Evolutionary conservation across 2,113 vertebrate species (phyloP), one percentile per base, ranked within the genome.

Genomic region (Lampris megalopsis): DNA sequence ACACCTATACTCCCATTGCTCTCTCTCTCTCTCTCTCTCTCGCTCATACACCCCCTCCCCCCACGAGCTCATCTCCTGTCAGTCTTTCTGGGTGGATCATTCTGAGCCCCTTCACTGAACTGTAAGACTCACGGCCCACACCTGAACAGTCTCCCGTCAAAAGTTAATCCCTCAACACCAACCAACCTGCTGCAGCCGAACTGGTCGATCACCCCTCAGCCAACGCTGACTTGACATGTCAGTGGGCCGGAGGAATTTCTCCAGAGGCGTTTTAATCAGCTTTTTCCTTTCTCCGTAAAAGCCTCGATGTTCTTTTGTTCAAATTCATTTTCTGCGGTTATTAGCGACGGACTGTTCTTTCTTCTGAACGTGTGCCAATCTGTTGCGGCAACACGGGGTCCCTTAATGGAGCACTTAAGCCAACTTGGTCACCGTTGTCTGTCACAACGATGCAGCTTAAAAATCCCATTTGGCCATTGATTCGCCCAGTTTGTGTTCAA

Each of bases 291-390:
- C 59, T 63, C 65, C 61, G 57, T 61, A 59, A 50, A 5, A 68
- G 71, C 61, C 4, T 73, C 60, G 48, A 24, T 75, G 52, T 70
- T 79, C 48, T 0, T 2, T 78, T 65, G 59, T 81, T 87, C 80
- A 78, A 77, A 87, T 87, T 69, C 35, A 83, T 85, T 78, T 70
- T 67, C 58, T 41, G 38, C n/a, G 72, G 63, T 81, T 70, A 69
- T 7, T 24, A 54, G n/a, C 84, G 82, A 88, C 80, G 72, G 77
- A 73, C 75, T 74, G 80, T 80, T 79, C 64, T 36, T 86, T 81
- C 76, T 61, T 77, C 75, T 79, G 74, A 62, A 66, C 49, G 74
- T 73, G 40, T 88, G 82, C 66, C 61, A 66, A 24, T 77, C 38
- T 36, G 37, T 71, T 81, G 40, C 75, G 75, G 79, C 80, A 59